Evolutionary conservation across 2,797 vertebrate genomes (phyloP), one percentile per base, ranked within the genome.

Genomic region (Etheostoma nigrum): DNA sequence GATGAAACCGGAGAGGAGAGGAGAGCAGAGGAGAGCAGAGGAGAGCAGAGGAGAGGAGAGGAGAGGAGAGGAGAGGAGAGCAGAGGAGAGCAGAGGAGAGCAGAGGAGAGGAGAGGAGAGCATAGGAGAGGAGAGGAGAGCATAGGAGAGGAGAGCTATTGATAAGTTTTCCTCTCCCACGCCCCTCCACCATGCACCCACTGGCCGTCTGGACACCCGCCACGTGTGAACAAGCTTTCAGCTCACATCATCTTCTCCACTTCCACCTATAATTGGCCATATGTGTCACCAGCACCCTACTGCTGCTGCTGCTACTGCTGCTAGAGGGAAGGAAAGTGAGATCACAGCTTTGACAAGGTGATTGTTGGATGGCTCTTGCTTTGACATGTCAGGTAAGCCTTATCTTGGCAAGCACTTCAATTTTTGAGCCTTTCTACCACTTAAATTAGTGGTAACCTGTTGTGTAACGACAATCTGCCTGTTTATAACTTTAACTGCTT

Each of bases 201-300:
- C 76, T 81, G 89, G 89, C 86, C 74, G 89, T 81, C 91, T 92
- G 89, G 92, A 94, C 91, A 91, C 89, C 92, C 90, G 82, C 90
- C 88, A 94, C 73, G 92, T 95, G 94, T 93, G 94, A 95, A 93
- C 90, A 93, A 89, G 93, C 90, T 93, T 94, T 94, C 92, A 92
- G 88, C 90, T 93, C 89, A 72, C 86, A 94, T 94, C 92, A 94
- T 91, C 91, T 90, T 94, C 90, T 92, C 91, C 86, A 88, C 91
- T 88, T 93, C 90, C 90, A 91, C 89, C 89, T 93, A 89, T 95
- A 95, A 95, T 95, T 95, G 94, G 93, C 93, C 94, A 94, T 94
- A 95, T 93, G 92, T 93, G 94, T 95, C 92, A 93, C 89, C 75
- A 84, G 87, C 88, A 83, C 84, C 91, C 88, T 78, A 84, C 91